Evolutionary conservation across 1,140 invertebrate species (phyloP).

Genomic region (Reticulitermes speratus): DNA sequence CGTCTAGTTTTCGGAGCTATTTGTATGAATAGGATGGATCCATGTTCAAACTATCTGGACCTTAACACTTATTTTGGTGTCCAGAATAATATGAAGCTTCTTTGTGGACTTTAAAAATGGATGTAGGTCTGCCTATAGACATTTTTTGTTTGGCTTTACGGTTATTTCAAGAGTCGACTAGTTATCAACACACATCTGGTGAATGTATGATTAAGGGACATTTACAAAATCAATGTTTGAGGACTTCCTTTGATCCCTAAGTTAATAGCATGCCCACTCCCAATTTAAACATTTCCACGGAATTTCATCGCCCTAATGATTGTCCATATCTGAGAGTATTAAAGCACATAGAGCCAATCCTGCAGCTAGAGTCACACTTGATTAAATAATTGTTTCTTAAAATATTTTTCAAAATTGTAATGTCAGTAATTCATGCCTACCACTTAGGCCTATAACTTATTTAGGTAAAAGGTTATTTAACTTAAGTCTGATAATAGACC

Average conservation of each 20-base stretch:
- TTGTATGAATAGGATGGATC: neutral
- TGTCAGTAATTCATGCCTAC: too few species aligned
- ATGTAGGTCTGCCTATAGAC: neutral
- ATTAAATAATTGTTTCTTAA: neutral
- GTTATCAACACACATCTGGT: neutral
- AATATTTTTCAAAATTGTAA: too few species aligned
- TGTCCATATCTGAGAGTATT: neutral
- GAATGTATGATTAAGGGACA: neutral
- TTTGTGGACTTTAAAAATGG: neutral
- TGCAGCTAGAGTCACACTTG: neutral
- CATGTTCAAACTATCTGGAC: neutral
- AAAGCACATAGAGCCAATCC: neutral
- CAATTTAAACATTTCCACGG: neutral
- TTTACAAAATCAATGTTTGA: constrained; percentile 2
- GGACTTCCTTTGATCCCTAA: neutral
- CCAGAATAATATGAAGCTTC: neutral
- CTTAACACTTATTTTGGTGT: neutral
- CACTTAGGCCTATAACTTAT: too few species aligned
- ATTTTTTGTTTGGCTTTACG: neutral
- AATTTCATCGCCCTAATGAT: neutral
- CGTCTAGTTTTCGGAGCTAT: neutral
- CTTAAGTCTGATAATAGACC: too few species aligned
- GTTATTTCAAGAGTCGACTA: neutral
- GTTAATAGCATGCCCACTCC: too few species aligned
- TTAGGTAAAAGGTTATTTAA: too few species aligned